Evolutionary conservation across 2,113 vertebrate species (phyloP), one percentile per base, ranked within the genome.

Genomic region (Trogon melanurus): DNA sequence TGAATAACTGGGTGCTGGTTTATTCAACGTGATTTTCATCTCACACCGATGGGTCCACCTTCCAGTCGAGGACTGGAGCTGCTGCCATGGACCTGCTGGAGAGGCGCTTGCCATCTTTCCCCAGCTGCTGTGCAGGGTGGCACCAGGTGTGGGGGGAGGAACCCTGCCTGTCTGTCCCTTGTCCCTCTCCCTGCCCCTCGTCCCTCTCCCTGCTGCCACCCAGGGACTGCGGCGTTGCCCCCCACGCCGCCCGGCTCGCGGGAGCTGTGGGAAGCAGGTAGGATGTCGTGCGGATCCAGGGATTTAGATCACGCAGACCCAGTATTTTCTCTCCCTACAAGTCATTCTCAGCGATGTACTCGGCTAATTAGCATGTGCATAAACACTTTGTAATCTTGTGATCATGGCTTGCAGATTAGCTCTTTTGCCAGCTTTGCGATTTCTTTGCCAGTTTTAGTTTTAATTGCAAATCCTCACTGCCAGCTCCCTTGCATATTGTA

Each of bases 381-480:
- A 97, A 97, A 97, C 95, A 95, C 93, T 97, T 96, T 51, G 86
- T 97, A 97, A 97, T 97, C 97, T 96, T 96, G 94, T 96, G 95
- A 97, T 97, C 97, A 96, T 94, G 97, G 97, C 81, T 97, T 96
- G 95, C 91, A 97, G 93, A 95, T 95, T 94, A 96, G 95, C 85
- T 93, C 93, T 97, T 97, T 95, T 97, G 97, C 96, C 97, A 97
- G 93, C 95, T 96, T 97, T 96, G 96, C 96, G 95, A 95, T 96
- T 93, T 85, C 96, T 96, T 91, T 97, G 95, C 97, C 97, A 96
- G 93, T 96, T 97, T 97, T 87, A 82, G 89, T 97, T 97, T 97
- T 97, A 97, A 97, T 97, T 97, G 94, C 95, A 97, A 97, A 96
- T 95, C 91, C 90, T 96, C 95, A 96, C 92, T 97, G 97, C 97